Evolutionary conservation across 2,888 invertebrate species (phyloP).

Genomic region (Mythimna vitellina): DNA sequence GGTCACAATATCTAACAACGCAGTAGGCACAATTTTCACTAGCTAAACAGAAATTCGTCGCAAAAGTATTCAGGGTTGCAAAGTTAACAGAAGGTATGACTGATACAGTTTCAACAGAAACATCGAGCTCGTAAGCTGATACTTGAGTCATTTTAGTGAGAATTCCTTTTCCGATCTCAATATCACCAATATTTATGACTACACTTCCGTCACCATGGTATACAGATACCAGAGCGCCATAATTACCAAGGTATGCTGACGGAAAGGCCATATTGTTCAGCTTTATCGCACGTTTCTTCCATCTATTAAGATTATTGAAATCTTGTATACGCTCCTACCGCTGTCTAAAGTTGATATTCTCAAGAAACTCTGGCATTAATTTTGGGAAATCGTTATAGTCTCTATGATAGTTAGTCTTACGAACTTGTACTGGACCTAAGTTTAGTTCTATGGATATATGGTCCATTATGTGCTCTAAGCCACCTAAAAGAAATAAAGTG

Average conservation of each 20-base stretch:
- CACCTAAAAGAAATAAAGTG: slow-evolving; percentile 63
- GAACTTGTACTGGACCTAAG: slow-evolving; percentile 68
- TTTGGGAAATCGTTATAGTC: slow-evolving; percentile 71
- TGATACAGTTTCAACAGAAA: slow-evolving; percentile 70
- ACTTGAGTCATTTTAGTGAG: slow-evolving; percentile 86
- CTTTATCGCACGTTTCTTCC: slow-evolving; percentile 73
- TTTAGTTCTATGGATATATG: slow-evolving; percentile 71
- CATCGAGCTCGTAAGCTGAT: slow-evolving; percentile 67
- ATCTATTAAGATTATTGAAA: slow-evolving; percentile 71
- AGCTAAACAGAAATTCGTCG: slow-evolving; percentile 72
- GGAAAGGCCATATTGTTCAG: slow-evolving; percentile 72
- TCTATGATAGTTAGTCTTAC: slow-evolving; percentile 68
- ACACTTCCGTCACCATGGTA: slow-evolving; percentile 91
- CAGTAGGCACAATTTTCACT: slow-evolving; percentile 70
- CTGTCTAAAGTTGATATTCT: slow-evolving; percentile 66
- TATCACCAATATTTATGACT: slow-evolving; percentile 91
- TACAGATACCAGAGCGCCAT: slow-evolving; percentile 70
- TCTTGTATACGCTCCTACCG: slow-evolving; percentile 65
- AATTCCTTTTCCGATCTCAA: slow-evolving; percentile 93
- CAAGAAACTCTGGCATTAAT: slow-evolving; percentile 68
- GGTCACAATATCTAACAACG: slow-evolving; percentile 71
- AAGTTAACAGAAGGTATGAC: slow-evolving; percentile 66
- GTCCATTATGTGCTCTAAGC: slow-evolving; percentile 76
- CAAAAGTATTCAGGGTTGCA: slow-evolving; percentile 71
- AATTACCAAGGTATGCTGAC: slow-evolving; percentile 69